phyloP scores from a whole-genome alignment of 2,888 invertebrate species.

The Drosophila longiperda region DNA sequence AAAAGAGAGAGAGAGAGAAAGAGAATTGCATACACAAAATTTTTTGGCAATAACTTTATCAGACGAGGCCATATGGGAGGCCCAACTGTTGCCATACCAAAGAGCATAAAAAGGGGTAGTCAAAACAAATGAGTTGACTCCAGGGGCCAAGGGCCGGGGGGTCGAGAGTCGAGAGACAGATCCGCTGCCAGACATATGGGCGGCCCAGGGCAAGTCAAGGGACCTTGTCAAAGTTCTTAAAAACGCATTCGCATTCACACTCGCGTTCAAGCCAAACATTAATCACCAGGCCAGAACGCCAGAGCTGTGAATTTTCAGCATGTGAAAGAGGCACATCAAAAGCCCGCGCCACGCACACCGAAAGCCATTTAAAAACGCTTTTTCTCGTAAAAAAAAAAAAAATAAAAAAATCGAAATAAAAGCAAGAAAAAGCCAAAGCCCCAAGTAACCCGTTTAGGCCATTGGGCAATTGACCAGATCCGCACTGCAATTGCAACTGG shows the following conservation, averaged over 20 bases:
- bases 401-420: neutral
- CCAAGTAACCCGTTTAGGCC: constrained; percentile 57
- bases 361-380: constrained; percentile 82
- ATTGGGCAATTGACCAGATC: constrained; percentile 27
- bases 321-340: constrained; percentile 75
- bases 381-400: constrained; percentile 43
- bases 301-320: constrained; percentile 79
- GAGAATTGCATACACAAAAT: constrained; percentile 25
- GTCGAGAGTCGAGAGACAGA: constrained; percentile 7
- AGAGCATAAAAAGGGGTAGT: constrained; percentile 48
- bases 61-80: constrained; percentile 83
- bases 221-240: constrained; percentile 81
- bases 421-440: neutral
- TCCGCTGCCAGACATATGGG: constrained; percentile 56
- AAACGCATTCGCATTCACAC: constrained; percentile 60
- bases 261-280: constrained; percentile 81
- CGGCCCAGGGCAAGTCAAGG: constrained; percentile 69
- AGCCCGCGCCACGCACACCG: constrained; percentile 80
- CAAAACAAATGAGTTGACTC: constrained; percentile 58
- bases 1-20: constrained; percentile 20
- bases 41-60: constrained; percentile 85
- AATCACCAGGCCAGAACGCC: constrained; percentile 73
- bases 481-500: constrained; percentile 50
- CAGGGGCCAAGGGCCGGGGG: neutral
- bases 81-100: constrained; percentile 66